phyloP scores from a whole-genome alignment of 2,797 vertebrate genomes.

The Geotrypetes seraphini region DNA sequence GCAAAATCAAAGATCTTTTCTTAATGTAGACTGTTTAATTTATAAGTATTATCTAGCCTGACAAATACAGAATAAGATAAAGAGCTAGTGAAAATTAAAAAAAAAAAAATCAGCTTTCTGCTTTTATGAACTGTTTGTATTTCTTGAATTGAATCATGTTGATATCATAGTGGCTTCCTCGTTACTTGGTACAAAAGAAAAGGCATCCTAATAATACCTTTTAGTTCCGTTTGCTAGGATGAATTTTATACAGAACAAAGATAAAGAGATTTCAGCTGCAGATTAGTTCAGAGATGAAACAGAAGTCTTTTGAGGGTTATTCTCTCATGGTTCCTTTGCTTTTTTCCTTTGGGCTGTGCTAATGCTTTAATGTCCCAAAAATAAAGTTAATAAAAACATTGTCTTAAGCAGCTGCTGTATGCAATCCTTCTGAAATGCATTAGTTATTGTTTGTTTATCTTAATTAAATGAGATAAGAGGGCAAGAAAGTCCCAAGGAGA shows the following conservation, averaged over 20 bases:
- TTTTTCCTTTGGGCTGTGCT: slow-evolving; percentile 32
- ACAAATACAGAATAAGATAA: slow-evolving; percentile 36
- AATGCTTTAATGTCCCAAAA: slow-evolving; percentile 38
- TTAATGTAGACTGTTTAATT: slow-evolving; percentile 35
- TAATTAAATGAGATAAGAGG: slow-evolving; percentile 49
- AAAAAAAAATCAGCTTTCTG: slow-evolving; percentile 19
- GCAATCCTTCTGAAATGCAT: slow-evolving; percentile 52
- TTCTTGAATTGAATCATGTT: slow-evolving; percentile 24
- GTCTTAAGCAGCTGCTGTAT: slow-evolving; percentile 61
- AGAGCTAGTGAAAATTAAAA: slow-evolving; percentile 24
- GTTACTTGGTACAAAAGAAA: slow-evolving; percentile 41
- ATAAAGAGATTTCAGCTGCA: slow-evolving; percentile 29
- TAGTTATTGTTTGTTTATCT: slow-evolving; percentile 46
- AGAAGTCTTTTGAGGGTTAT: slow-evolving; percentile 31
- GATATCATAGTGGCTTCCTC: slow-evolving; percentile 21
- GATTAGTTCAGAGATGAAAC: slow-evolving; percentile 37
- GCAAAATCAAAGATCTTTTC: slow-evolving; percentile 27
- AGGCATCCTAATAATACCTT: slow-evolving; percentile 36
- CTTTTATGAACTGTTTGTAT: slow-evolving; percentile 24
- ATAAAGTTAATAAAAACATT: slow-evolving; percentile 43
- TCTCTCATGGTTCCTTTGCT: slow-evolving; percentile 39
- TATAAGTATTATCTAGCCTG: slow-evolving; percentile 26
- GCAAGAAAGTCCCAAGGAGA: too few species aligned
- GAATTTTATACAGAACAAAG: slow-evolving; percentile 40
- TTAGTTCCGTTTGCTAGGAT: slow-evolving; percentile 28